Evolutionary conservation across 2,113 vertebrate genomes (phyloP), one percentile per base, ranked within the genome.

Genomic region (Meles meles): DNA sequence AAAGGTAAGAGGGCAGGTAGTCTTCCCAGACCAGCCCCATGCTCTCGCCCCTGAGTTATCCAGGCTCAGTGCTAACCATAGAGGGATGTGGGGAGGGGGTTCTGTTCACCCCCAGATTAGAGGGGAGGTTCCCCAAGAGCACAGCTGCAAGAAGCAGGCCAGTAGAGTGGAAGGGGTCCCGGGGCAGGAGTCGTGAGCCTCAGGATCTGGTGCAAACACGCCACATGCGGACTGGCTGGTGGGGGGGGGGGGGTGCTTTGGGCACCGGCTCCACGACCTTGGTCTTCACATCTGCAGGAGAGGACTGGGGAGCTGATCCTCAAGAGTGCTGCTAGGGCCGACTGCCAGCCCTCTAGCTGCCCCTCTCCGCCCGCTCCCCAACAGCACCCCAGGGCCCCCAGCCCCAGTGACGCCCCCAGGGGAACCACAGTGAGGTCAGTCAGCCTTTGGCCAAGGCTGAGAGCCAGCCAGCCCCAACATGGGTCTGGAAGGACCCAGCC

Each of bases 61-160:
- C 0, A 0, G 59, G 55, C 80, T 72, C 31, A 17, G 59, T 0
- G 14, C 20, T 52, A 15, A 59, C 17, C 10, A 0, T 12, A 3
- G 25, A n/a, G 14, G 14, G 31, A 21, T 47, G 14, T 3, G 25
- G 47, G 9, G 7, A 0, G 1, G 17, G 14, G 57, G 9, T 57
- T 63, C 67, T 21, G 3, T 13, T 29, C 20, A 21, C n/a, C 18
- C 71, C 59, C 31, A 0, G 27, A 44, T 27, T 20, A 72, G 31
- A 13, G 34, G 34, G 61, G 15, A n/a, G 34, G 52, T 11, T 44
- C 63, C 29, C 49, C 20, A 11, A 27, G 15, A 82, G 34, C 1
- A 29, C 37, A 15, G 25, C 44, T 52, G 63, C 59, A 39, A 25
- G 44, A 90, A 29, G 67, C 10, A 42, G 6, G 5, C 18, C 10